A percentile compares a stretch with the other conserved stretches of the same genome.
phyloP scores from a whole-genome alignment of 2,888 invertebrate species.

The Macrosoma leucophasiata region DNA sequence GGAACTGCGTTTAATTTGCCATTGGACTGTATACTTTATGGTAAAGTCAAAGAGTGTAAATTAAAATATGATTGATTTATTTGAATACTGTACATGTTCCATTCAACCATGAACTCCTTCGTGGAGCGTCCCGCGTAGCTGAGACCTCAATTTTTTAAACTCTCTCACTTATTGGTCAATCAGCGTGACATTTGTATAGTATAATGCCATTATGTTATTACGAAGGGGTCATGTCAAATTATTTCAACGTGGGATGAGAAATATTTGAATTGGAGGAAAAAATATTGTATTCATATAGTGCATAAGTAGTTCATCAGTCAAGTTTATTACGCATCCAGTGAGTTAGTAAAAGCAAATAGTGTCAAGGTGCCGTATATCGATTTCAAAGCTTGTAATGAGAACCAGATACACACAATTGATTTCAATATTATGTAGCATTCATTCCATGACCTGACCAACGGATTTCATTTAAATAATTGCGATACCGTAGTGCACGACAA shows the following conservation, averaged over 20 bases:
- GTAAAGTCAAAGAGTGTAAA: conserved; percentile 36
- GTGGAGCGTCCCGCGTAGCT: conserved; percentile 66
- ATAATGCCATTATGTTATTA: conserved; percentile 35
- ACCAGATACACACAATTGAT: conserved; percentile 37
- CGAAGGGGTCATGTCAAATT: conserved; percentile 43
- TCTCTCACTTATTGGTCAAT: conserved; percentile 72
- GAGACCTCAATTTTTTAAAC: conserved; percentile 72
- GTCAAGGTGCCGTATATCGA: conserved; percentile 65
- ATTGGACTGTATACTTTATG: conserved; percentile 48
- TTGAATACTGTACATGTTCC: conserved; percentile 62
- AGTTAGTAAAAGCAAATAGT: conserved; percentile 49
- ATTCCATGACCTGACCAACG: too few species aligned
- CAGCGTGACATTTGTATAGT: conserved; percentile 64
- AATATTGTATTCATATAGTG: conserved; percentile 1
- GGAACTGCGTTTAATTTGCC: conserved; percentile 47
- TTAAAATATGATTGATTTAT: conserved; percentile 32
- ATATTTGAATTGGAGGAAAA: conserved; percentile 5
- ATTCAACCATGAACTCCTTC: conserved; percentile 74
- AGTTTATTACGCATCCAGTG: conserved; percentile 54
- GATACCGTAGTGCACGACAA: too few species aligned
- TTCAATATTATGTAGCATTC: conserved; percentile 12
- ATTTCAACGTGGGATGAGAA: too few species aligned
- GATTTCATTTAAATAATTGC: too few species aligned
- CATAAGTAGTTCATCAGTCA: neutral
- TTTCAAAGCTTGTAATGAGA: conserved; percentile 52